Percentiles rank a stretch among this genome's conserved stretches.
Conservation (phyloP, 2,797 vertebrate genomes). For the Ptychobarbus kaznakovi region DNA sequence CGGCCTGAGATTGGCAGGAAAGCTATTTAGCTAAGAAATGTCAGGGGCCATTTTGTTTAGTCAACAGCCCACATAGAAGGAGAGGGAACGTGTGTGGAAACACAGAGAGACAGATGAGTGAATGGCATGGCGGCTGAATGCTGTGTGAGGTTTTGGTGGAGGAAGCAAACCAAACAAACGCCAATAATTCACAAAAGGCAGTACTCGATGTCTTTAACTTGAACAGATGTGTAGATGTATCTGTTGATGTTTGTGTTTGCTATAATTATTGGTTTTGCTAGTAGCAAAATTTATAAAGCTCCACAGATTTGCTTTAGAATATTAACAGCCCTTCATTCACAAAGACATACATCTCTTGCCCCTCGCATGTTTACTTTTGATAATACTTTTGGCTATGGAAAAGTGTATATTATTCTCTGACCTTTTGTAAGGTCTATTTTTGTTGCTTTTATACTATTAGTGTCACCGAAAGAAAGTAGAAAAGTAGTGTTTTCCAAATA, state of each 20-base stretch:
- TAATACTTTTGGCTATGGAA: not conserved
- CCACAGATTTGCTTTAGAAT: not conserved
- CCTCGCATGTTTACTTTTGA: not conserved
- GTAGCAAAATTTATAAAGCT: constrained; percentile 35
- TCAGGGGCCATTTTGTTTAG: constrained; percentile 64
- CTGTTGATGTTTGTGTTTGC: not conserved
- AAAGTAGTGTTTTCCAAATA: not conserved
- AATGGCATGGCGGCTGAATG: constrained; percentile 17
- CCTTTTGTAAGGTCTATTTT: not conserved
- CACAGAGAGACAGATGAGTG: constrained; percentile 18
- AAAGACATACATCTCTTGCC: constrained; percentile 6
- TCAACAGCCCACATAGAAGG: constrained; percentile 52
- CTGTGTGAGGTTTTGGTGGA: constrained; percentile 47
- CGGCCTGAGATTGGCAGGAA: constrained; percentile 57
- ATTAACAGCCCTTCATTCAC: constrained; percentile 23
- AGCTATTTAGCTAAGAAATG: constrained; percentile 62
- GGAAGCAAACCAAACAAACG: constrained; percentile 16
- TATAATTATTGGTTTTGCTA: not conserved
- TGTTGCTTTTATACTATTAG: not conserved
- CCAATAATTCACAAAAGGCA: constrained; percentile 47
- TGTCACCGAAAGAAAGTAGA: not conserved
- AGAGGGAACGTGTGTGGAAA: not conserved
- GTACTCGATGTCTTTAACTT: constrained; percentile 50
- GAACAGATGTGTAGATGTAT: constrained; percentile 23
- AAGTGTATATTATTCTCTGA: not conserved